Percentiles rank a stretch among this genome's conserved stretches.
Conservation (phyloP, 2,888 invertebrate species). For the Limnephilus marmoratus region DNA sequence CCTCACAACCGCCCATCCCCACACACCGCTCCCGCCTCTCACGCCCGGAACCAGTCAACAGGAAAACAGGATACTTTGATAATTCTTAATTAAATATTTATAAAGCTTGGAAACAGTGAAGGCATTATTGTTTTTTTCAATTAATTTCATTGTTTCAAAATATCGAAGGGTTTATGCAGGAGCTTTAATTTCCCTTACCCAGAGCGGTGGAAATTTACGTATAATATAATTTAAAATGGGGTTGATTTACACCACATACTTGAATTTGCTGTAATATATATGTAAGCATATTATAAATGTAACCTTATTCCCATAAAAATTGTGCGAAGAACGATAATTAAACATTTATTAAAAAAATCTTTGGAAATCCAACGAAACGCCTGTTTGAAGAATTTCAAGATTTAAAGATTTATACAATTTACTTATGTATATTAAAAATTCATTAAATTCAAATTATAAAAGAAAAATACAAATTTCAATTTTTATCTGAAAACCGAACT, state of each 20-base stretch:
- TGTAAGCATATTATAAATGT: not conserved
- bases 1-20: not conserved
- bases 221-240: not conserved
- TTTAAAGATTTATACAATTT: no score
- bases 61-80: slow-evolving; percentile 41
- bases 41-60: slow-evolving; percentile 5
- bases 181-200: not conserved
- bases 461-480: no score
- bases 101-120: slow-evolving; percentile 16
- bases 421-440: no score
- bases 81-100: slow-evolving; percentile 44
- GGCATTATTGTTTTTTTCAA: not conserved
- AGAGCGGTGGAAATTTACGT: not conserved
- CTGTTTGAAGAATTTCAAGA: no score
- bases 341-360: no score
- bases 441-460: no score
- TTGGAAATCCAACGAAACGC: no score
- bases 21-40: not conserved
- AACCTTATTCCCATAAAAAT: no score
- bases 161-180: not conserved
- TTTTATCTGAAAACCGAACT: no score
- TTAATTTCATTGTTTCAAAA: not conserved
- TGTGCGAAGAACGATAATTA: no score
- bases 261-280: not conserved
- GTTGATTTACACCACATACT: not conserved